Evolutionary conservation across 2,797 vertebrate species (phyloP).

Genomic region (Clamator glandarius): DNA sequence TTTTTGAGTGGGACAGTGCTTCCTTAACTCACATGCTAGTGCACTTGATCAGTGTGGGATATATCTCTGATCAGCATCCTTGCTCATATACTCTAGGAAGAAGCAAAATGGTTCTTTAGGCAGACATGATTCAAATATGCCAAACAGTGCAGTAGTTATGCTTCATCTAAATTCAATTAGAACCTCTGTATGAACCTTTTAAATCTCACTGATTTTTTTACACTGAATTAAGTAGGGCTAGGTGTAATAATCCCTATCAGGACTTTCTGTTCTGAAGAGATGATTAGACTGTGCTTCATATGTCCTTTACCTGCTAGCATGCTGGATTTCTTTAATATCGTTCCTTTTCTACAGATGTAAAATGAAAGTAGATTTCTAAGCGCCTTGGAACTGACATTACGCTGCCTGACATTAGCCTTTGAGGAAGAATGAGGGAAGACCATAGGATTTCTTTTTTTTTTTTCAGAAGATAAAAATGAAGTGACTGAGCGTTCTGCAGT

Average conservation of each 20-base stretch:
- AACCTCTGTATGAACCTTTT: constrained; percentile 54
- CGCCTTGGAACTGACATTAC: neutral
- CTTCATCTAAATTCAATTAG: constrained; percentile 72
- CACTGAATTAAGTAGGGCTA: constrained; percentile 35
- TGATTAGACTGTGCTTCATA: neutral
- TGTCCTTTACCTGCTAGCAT: neutral
- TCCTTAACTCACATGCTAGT: neutral
- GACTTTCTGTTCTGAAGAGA: constrained; percentile 35
- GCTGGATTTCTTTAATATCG: neutral
- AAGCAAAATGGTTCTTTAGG: constrained; percentile 14
- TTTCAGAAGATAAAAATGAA: neutral
- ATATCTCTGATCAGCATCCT: neutral
- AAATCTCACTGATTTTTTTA: constrained; percentile 32
- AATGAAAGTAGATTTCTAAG: neutral
- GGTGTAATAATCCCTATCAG: neutral
- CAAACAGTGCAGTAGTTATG: constrained; percentile 58
- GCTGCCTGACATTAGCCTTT: neutral
- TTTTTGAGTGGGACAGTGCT: neutral
- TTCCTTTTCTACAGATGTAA: neutral
- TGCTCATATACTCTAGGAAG: neutral
- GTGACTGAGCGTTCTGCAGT: neutral
- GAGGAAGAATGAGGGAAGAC: neutral
- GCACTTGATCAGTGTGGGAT: neutral
- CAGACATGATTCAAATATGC: constrained; percentile 6
- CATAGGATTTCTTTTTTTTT: neutral